phyloP scores from a whole-genome alignment of 1,140 invertebrate genomes.

The Meloidogyne floridensis region DNA sequence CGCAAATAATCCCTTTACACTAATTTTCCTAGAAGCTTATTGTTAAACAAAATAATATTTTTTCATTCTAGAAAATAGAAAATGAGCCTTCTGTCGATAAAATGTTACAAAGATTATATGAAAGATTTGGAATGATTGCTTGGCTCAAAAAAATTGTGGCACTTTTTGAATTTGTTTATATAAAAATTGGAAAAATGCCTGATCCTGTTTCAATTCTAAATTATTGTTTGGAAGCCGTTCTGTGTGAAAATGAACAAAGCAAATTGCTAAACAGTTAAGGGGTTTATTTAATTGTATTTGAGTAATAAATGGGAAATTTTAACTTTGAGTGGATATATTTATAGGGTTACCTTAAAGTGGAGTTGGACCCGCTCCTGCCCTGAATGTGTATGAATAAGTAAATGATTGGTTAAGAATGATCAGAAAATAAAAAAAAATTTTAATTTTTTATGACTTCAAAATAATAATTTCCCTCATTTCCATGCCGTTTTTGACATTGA shows the following conservation, averaged over 20 bases:
- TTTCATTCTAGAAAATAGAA: background rate
- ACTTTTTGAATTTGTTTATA: background rate
- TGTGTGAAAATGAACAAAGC: background rate
- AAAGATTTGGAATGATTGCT: constrained; percentile 3
- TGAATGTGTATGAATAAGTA: too few species aligned
- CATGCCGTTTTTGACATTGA: background rate
- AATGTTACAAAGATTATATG: background rate
- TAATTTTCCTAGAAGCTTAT: too few species aligned
- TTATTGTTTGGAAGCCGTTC: constrained; percentile 4
- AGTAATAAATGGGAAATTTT: background rate
- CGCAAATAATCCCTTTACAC: too few species aligned
- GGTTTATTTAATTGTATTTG: background rate
- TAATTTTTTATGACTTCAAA: too few species aligned
- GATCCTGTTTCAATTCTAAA: background rate
- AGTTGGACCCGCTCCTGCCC: too few species aligned
- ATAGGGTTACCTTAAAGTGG: too few species aligned
- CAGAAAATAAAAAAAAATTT: too few species aligned
- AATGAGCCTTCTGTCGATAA: constrained; percentile 15
- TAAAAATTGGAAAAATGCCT: background rate
- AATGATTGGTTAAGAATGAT: too few species aligned
- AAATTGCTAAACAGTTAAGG: constrained; percentile 11
- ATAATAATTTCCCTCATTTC: too few species aligned
- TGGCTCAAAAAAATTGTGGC: constrained; percentile 28
- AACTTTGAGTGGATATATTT: too few species aligned
- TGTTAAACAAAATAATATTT: background rate